A percentile compares a stretch with the other conserved stretches of the same genome.
phyloP scores from a whole-genome alignment of 1,140 invertebrate species.

The silkworm (Bombyx mori) region ASM3026992v2 NC_085122.1:1087501-1088000 shows the following conservation, averaged over 20 bases:
- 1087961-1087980: conserved; percentile 56
- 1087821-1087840: conserved; percentile 13
- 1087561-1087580: too few relatives aligned
- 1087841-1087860: conserved; percentile 45
- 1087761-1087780: not conserved
- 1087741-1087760: conserved; percentile 1
- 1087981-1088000: conserved; percentile 21
- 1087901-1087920: conserved; percentile 24
- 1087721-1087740: conserved; percentile 3
- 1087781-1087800: conserved; percentile 6
- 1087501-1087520: too few relatives aligned
- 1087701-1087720: not conserved
- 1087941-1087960: conserved; percentile 64
- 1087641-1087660: too few relatives aligned
- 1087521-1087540: too few relatives aligned
- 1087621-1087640: too few relatives aligned
- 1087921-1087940: conserved; percentile 56
- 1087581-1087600: too few relatives aligned
- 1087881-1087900: conserved; percentile 36
- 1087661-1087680: too few relatives aligned
- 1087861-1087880: conserved; percentile 34
- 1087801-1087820: conserved; percentile 19
- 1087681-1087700: too few relatives aligned
- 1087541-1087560: too few relatives aligned
- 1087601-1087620: too few relatives aligned